Evolutionary conservation across 2,888 invertebrate genomes (phyloP).

Genomic region (Eristalinus sepulchralis): DNA sequence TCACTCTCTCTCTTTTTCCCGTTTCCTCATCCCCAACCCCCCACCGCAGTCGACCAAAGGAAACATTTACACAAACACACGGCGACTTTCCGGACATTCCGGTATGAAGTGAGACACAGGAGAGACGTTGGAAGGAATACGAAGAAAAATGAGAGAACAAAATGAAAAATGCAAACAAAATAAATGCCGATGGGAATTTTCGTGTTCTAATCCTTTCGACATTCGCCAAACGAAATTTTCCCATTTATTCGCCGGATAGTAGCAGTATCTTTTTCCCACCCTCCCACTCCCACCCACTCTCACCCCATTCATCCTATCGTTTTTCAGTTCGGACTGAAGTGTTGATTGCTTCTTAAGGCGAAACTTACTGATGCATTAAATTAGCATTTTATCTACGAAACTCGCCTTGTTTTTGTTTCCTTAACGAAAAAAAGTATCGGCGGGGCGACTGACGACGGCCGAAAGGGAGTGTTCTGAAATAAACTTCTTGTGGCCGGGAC

Average conservation of each 20-base stretch:
- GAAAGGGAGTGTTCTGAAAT: conserved; percentile 1
- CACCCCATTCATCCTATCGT: not conserved
- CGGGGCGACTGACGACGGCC: not conserved
- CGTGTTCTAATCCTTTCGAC: conserved; percentile 52
- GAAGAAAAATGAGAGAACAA: conserved; percentile 22
- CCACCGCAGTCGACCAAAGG: not conserved
- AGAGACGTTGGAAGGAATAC: not conserved
- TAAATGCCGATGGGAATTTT: conserved; percentile 52
- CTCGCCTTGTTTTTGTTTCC: conserved; percentile 1
- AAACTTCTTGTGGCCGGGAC: conserved; percentile 10
- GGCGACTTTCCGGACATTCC: not conserved
- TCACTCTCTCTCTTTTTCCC: no score
- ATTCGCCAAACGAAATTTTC: conserved; percentile 26
- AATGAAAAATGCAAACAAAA: conserved; percentile 57
- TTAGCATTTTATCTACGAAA: conserved; percentile 55
- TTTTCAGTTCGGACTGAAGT: conserved; percentile 14
- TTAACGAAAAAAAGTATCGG: conserved; percentile 7
- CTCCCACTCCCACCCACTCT: not conserved
- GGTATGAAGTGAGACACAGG: not conserved
- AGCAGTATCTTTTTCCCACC: not conserved
- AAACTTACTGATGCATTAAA: conserved; percentile 54
- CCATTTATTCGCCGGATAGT: conserved; percentile 4
- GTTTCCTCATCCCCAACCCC: not conserved
- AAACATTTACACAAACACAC: not conserved
- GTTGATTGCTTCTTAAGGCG: conserved; percentile 51